Evolutionary conservation across 1,140 invertebrate genomes (phyloP).

Genomic region (Mylabris phalerata): DNA sequence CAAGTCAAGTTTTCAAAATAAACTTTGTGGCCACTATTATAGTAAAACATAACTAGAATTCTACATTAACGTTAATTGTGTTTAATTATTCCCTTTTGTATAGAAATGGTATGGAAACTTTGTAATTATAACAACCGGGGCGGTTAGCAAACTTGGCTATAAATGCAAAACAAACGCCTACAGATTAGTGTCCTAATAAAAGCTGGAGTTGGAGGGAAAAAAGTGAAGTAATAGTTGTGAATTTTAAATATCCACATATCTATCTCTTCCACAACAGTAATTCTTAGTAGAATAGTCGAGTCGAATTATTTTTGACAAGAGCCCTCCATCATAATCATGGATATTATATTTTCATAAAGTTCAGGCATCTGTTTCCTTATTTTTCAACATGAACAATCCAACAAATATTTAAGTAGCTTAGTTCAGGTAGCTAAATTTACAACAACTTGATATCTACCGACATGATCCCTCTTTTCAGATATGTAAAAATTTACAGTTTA

Average conservation of each 20-base stretch:
- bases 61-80: conserved; percentile 13
- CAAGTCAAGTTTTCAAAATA: conserved; percentile 5
- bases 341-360: too few relatives aligned
- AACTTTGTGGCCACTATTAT: conserved; percentile 3
- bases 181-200: too few relatives aligned
- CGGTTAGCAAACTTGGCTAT: not conserved
- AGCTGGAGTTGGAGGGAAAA: too few relatives aligned
- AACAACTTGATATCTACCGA: conserved; percentile 10
- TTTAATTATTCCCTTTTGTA: conserved; percentile 12
- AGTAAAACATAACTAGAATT: conserved; percentile 1
- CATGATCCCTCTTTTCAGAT: conserved; percentile 10
- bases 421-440: conserved; percentile 1
- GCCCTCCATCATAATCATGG: too few relatives aligned
- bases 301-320: too few relatives aligned
- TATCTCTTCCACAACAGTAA: too few relatives aligned
- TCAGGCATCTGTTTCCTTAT: too few relatives aligned
- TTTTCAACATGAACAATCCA: not conserved
- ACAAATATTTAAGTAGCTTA: conserved; percentile 14
- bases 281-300: too few relatives aligned
- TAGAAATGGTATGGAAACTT: not conserved
- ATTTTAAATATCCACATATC: too few relatives aligned
- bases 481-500: conserved; percentile 13
- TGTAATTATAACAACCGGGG: not conserved
- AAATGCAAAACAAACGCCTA: too few relatives aligned
- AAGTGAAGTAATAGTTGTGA: too few relatives aligned